Evolutionary conservation across 2,113 vertebrate species (phyloP).

Genomic region (Xenotilapia caudafasciata): DNA sequence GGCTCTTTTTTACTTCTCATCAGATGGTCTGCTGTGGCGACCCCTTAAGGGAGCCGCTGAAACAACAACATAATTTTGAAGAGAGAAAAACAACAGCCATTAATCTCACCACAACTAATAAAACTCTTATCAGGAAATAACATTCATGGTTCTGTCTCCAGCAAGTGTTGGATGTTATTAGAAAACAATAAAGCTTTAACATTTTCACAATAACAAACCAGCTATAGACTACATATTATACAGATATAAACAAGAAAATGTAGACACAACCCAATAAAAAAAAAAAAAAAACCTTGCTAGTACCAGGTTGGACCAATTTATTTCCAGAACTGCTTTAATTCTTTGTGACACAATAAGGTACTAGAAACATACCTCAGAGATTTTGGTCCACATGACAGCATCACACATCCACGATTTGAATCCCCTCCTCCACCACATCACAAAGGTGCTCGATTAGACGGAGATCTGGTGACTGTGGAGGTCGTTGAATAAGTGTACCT

Average conservation of each 20-base stretch:
- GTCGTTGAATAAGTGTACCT: neutral
- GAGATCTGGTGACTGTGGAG: neutral
- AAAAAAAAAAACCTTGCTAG: neutral
- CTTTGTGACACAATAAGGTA: neutral
- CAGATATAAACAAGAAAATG: neutral
- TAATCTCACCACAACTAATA: neutral
- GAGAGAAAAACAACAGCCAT: neutral
- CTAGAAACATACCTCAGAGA: neutral
- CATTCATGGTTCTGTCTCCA: neutral
- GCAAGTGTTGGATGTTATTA: neutral
- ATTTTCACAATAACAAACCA: neutral
- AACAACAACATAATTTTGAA: neutral
- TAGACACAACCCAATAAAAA: neutral
- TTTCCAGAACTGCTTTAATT: neutral
- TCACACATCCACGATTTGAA: neutral
- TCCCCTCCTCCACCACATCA: neutral
- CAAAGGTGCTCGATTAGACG: neutral
- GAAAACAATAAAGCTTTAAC: neutral
- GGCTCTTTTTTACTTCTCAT: neutral
- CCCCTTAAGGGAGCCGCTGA: rapidly evolving
- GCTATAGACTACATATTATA: neutral
- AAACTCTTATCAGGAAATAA: neutral
- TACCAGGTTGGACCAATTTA: neutral
- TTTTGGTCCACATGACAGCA: neutral
- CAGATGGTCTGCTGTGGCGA: neutral